Evolutionary conservation across 1,140 invertebrate species (phyloP).

Genomic region (Solenopsis fugax): DNA sequence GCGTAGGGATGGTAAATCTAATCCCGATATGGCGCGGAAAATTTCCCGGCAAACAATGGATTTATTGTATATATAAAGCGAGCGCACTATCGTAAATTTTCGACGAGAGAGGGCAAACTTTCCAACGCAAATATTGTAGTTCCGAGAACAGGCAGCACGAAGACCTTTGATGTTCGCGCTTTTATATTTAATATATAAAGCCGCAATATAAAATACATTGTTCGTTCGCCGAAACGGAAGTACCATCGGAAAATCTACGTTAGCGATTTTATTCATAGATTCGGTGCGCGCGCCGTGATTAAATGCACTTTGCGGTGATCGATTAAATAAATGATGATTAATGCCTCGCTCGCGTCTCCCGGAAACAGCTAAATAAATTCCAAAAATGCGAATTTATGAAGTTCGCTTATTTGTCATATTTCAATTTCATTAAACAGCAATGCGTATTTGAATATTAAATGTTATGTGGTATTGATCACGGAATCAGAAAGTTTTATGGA

Average conservation of each 20-base stretch:
- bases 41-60: constrained; percentile 23
- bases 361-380: constrained; percentile 9
- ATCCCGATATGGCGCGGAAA: background rate
- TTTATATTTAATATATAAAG: constrained; percentile 37
- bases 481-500: background rate
- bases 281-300: background rate
- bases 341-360: background rate
- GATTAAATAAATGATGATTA: constrained; percentile 32
- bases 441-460: constrained; percentile 20
- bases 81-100: background rate
- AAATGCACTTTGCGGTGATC: background rate
- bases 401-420: background rate
- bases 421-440: background rate
- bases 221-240: background rate
- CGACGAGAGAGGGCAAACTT: constrained; percentile 20
- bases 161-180: constrained; percentile 1
- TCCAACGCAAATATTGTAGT: constrained; percentile 28
- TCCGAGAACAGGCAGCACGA: background rate
- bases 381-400: constrained; percentile 35
- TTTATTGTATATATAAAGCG: constrained; percentile 19
- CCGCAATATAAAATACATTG: background rate
- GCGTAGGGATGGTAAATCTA: background rate
- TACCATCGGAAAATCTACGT: background rate
- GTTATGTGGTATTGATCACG: background rate
- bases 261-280: constrained; percentile 15